Evolutionary conservation across 2,888 invertebrate genomes (phyloP), one percentile per base, ranked within the genome.

Genomic region (Anodontia alba): DNA sequence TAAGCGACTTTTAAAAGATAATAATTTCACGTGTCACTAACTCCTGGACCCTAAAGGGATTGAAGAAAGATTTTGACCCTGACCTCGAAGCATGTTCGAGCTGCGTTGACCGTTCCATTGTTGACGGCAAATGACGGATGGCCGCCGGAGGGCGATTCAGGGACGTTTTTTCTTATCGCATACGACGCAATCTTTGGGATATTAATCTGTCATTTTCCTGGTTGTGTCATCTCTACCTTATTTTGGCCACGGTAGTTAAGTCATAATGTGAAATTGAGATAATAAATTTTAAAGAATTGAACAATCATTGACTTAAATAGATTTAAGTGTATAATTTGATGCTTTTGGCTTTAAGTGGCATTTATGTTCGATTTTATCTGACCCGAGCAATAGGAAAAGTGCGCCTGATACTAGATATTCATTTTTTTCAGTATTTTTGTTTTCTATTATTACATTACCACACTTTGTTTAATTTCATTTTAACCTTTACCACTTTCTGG

Each of bases 81-180:
- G 51, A 70, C 66, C 51, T 38, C 49, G 36, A 68, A 78, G 73
- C 73, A 77, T 80, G 71, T 54, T 57, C 76, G 72, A 68, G 67
- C 66, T 49, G 69, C 73, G 69, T 70, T 73, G 82, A 51, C 81
- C 70, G 78, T 68, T 73, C 69, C 31, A 51, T 31, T 68, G 78
- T 78, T 85, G 85, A 85, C 85, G 83, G 78, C 74, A 76, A 85
- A 83, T 83, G 83, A 85, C 81, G 85, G 80, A 57, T 75, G 57
- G 70, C 57, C 82, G 81, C 51, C 46, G 62, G 74, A 78, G 78
- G 76, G 29, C 20, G 33, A 62, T 67, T 54, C 33, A 43, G 62
- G 62, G 49, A 54, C 51, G 73, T 69, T 72, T 80, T n/a, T 57
- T 73, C 85, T 85, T 80, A 85, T 81, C 85, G 71, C 73, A 83